phyloP scores from a whole-genome alignment of 2,797 vertebrate species.

The Artibeus jamaicensis region DNA sequence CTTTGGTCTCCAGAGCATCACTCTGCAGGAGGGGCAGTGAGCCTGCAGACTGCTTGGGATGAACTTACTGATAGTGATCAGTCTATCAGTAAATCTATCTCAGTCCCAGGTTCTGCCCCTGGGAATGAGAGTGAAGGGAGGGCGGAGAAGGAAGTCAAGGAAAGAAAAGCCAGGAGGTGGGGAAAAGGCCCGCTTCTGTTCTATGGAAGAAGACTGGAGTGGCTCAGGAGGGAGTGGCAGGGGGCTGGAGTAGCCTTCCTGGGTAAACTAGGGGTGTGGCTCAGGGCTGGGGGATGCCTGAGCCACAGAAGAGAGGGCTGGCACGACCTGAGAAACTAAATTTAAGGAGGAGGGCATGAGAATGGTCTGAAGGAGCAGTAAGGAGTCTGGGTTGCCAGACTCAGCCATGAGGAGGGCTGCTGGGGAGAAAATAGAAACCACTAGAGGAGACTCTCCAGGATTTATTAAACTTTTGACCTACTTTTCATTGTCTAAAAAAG shows the following conservation, averaged over 20 bases:
- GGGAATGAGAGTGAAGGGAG: background rate
- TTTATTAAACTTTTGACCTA: background rate
- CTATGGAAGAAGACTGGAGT: too few species aligned
- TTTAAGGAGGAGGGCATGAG: background rate
- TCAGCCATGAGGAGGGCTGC: background rate
- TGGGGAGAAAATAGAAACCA: background rate
- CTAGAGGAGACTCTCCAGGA: background rate
- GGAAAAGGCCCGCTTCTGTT: background rate
- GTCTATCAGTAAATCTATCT: background rate
- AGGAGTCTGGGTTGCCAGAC: background rate
- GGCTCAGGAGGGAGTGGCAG: background rate
- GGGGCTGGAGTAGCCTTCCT: too few species aligned
- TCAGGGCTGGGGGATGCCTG: background rate
- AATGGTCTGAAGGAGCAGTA: background rate
- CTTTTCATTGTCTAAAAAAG: constrained; percentile 15
- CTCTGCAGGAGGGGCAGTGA: background rate
- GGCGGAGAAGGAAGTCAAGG: background rate
- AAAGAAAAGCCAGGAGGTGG: background rate
- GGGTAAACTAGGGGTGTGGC: background rate
- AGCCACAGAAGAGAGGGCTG: background rate
- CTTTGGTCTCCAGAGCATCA: background rate
- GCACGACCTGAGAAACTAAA: background rate
- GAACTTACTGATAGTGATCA: background rate
- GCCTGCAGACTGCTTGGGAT: background rate
- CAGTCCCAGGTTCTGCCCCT: background rate